Base-by-base conservation (phyloP, 2,113 vertebrate genomes). In the Collichthys lucidus region DNA sequence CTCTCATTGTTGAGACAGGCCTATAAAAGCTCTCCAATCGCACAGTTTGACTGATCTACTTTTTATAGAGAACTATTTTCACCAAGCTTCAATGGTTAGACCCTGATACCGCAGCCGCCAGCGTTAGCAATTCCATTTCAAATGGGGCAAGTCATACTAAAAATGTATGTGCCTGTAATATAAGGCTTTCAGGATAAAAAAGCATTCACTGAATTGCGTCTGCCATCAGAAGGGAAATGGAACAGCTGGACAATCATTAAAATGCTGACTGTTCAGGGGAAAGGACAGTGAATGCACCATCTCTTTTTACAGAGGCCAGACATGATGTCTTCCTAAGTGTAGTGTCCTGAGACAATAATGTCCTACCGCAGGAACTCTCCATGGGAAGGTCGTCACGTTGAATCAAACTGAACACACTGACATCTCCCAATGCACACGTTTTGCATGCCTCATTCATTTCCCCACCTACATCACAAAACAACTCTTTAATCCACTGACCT, bases 191-290 rank as follows among this genome's bases (percentile, higher is more conserved):
- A 72, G 70, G 75, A 74, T 61, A 87, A 75, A 87, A 89, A 88
- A 75, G 35, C 56, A 82, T 57, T 80, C 50, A 61, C 47, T 59
- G 75, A 78, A 82, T 74, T 73, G 75, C 52, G 61, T 73, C 80
- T 2, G 24, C 70, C 68, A 74, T 85, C 56, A 83, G 74, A 82
- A 62, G 31, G 63, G 76, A 89, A 69, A 77, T 63, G 61, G 83
- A 91, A 84, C 83, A 86, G 68, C 82, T 85, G 88, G 72, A 90
- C 74, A 83, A 86, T 83, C 74, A 85, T 89, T 88, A 82, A 86
- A 88, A 89, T 68, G 84, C 83, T 87, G 83, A 72, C 75, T 84
- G 69, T 88, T 85, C 66, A 40, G 61, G 50, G 79, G 70, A 67
- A 60, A 90, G 78, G 75, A 87, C 78, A 75, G 24, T 84, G 85